These are phyloP conservation scores for Etheostoma cragini DNA, from an alignment of 2,113 vertebrate species.

Conservation along the genomic window DNA sequence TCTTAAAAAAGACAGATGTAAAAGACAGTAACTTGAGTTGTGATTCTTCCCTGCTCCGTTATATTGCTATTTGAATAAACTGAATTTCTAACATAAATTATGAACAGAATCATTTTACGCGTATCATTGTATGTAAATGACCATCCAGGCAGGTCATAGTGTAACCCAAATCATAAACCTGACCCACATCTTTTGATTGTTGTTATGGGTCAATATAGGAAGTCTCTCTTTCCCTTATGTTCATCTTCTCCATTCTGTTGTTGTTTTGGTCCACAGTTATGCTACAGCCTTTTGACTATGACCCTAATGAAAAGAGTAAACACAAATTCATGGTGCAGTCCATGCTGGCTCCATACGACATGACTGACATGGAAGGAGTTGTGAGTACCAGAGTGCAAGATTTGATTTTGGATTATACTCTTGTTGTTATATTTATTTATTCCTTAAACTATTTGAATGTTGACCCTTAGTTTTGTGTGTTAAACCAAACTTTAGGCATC, in stretches of 20 bases:
- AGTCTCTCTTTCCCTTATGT: conserved; percentile 10
- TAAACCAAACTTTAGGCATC: background rate
- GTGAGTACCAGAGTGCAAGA: conserved; percentile 83
- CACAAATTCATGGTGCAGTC: conserved; percentile 99
- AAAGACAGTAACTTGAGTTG: background rate
- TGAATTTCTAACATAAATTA: background rate
- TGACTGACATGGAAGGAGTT: conserved; percentile 95
- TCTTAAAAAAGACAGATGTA: background rate
- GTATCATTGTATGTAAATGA: background rate
- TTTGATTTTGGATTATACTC: background rate
- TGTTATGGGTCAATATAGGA: conserved; percentile 13
- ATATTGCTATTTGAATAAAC: background rate
- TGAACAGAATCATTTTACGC: background rate
- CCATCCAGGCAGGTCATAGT: background rate
- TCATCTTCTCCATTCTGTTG: background rate
- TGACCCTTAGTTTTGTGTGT: background rate
- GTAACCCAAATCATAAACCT: background rate
- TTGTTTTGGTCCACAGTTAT: conserved; percentile 89
- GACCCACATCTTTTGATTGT: background rate
- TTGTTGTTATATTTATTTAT: background rate
- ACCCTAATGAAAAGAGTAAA: conserved; percentile 98
- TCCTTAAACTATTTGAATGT: background rate
- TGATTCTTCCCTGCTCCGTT: background rate
- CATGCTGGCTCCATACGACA: conserved; percentile 91
- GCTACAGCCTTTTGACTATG: conserved; percentile 98